A percentile compares a stretch with the other conserved stretches of the same genome.
phyloP scores from a whole-genome alignment of 2,888 invertebrate species.

The Plagodis pulveraria region DNA sequence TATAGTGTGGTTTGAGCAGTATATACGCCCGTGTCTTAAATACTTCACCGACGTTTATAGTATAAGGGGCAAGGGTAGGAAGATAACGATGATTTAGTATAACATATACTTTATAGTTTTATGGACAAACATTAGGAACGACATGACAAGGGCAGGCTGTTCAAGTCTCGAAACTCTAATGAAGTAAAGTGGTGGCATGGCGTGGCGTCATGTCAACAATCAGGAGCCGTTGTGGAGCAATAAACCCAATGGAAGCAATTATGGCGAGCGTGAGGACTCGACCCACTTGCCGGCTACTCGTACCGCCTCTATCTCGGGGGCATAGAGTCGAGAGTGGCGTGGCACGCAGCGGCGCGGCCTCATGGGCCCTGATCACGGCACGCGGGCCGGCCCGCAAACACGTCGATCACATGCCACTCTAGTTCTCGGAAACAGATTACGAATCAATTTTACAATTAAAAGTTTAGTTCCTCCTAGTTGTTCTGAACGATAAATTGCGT shows the following conservation, averaged over 20 bases:
- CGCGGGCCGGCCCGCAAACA: conserved; percentile 15
- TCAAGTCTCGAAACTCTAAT: too few relatives aligned
- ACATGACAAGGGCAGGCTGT: too few relatives aligned
- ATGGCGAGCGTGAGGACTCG: conserved; percentile 12
- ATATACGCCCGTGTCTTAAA: too few relatives aligned
- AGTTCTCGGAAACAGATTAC: conserved; percentile 41
- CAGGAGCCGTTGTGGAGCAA: conserved; percentile 22
- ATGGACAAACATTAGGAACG: too few relatives aligned
- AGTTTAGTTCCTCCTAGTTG: conserved; percentile 23
- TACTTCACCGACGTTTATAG: too few relatives aligned
- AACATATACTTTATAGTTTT: too few relatives aligned
- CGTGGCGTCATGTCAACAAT: conserved; percentile 9
- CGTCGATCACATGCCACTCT: conserved; percentile 39
- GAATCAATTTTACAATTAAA: conserved; percentile 49
- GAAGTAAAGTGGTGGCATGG: neutral
- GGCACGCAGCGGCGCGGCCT: neutral
- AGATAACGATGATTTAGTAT: too few relatives aligned
- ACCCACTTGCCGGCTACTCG: neutral
- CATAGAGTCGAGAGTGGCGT: conserved; percentile 5
- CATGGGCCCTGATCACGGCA: conserved; percentile 16
- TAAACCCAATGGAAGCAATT: conserved; percentile 41
- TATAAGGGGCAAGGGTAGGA: too few relatives aligned
- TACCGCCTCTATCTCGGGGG: neutral
- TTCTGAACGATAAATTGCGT: conserved; percentile 25
- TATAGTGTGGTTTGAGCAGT: too few relatives aligned